These are phyloP conservation scores for Conus betulinus DNA, from an alignment of 1,140 invertebrate genomes.

Conservation along the genomic window DNA sequence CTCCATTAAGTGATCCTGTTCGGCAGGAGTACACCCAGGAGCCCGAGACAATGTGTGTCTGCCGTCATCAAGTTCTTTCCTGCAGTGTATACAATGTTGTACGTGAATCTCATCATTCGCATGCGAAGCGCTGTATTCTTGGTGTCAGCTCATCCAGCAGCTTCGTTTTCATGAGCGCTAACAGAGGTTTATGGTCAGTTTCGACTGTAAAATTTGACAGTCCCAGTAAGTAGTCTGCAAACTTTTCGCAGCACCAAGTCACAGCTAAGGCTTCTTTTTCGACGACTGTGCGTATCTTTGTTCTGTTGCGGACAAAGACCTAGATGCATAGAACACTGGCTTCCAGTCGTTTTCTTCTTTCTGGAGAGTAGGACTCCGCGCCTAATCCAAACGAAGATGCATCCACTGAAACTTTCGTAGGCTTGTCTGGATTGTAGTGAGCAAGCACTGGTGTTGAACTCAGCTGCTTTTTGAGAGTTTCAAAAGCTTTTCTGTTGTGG, in stretches of 20 bases:
- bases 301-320: neutral
- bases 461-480: no score
- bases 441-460: no score
- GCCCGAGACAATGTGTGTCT: neutral
- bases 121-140: constrained; percentile 30
- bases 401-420: neutral
- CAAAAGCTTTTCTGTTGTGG: no score
- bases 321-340: neutral
- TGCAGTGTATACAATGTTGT: neutral
- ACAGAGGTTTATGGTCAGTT: constrained; percentile 34
- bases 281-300: constrained; percentile 16
- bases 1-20: neutral
- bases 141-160: constrained; percentile 18
- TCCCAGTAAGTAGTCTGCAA: no score
- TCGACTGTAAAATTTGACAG: no score
- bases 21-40: neutral
- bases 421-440: no score
- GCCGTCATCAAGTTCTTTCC: neutral
- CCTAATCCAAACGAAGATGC: neutral
- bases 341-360: neutral
- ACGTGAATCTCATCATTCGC: constrained; percentile 14
- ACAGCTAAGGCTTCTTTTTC: constrained; percentile 15
- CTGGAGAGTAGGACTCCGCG: neutral
- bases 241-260: neutral
- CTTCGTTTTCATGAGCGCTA: neutral